A percentile compares a stretch with the other conserved stretches of the same genome.
phyloP scores from a whole-genome alignment of 2,888 invertebrate species.

The Eupithecia subumbrata region DNA sequence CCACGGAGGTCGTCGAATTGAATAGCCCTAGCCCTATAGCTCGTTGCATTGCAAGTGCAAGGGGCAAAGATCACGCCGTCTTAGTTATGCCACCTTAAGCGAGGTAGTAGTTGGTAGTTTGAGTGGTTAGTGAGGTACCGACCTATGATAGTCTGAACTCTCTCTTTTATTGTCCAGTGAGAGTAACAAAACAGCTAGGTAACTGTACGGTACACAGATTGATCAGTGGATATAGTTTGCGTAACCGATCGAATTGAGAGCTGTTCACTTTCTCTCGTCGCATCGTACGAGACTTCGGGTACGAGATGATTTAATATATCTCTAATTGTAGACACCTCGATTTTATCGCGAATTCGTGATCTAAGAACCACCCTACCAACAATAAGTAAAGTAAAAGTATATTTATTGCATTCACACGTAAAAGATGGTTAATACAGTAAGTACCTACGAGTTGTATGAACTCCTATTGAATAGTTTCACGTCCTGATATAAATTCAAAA shows the following conservation, averaged over 20 bases:
- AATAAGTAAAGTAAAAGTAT: no score
- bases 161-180: slow-evolving; percentile 3
- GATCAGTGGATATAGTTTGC: slow-evolving; percentile 9
- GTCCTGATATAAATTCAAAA: background rate
- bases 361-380: no score
- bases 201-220: background rate
- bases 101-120: background rate
- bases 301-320: slow-evolving; percentile 3
- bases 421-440: no score
- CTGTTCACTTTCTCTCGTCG: slow-evolving; percentile 36
- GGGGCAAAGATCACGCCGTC: background rate
- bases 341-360: background rate
- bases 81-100: background rate
- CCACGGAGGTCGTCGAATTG: no score
- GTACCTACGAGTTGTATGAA: background rate
- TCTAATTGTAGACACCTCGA: background rate
- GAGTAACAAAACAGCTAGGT: background rate
- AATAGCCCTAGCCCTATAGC: background rate
- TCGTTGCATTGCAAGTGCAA: background rate
- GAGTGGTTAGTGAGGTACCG: background rate
- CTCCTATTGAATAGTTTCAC: background rate
- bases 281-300: slow-evolving; percentile 1
- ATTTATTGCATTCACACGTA: no score
- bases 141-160: background rate
- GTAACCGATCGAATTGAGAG: slow-evolving; percentile 13